Evolutionary conservation across 1,140 invertebrate species (phyloP).

Genomic region (Ceratitis capitata): DNA sequence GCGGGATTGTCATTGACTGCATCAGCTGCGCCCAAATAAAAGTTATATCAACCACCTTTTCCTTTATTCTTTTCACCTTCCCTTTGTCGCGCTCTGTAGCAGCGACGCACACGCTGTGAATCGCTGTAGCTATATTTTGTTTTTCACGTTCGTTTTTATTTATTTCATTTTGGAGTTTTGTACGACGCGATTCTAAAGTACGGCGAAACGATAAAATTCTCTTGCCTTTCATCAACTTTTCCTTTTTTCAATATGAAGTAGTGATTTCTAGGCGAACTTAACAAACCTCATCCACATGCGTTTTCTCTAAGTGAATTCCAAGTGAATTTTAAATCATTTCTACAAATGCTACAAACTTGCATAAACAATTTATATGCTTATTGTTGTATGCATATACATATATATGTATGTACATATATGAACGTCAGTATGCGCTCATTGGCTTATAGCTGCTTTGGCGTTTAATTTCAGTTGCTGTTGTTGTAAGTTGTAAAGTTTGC

Average conservation of each 20-base stretch:
- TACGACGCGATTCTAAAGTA: neutral
- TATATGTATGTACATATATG: neutral
- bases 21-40: neutral
- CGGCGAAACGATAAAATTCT: neutral
- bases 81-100: neutral
- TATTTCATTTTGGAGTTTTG: neutral
- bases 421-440: neutral
- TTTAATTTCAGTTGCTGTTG: neutral
- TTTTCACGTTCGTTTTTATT: neutral
- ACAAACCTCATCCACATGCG: no score
- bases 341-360: no score
- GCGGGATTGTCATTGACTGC: neutral
- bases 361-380: no score
- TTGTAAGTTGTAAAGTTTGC: neutral
- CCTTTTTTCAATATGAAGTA: no score
- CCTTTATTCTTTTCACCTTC: neutral
- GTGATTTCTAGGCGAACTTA: no score
- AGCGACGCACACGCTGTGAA: neutral
- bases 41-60: neutral
- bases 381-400: no score
- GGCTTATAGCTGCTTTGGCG: neutral
- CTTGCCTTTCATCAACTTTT: no score
- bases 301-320: no score
- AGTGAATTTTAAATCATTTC: no score
- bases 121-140: neutral